Percentiles rank a stretch among this genome's conserved stretches.
Evolutionary conservation across 1,140 invertebrate genomes (phyloP).

Genomic region (Drosophila subobscura): DNA sequence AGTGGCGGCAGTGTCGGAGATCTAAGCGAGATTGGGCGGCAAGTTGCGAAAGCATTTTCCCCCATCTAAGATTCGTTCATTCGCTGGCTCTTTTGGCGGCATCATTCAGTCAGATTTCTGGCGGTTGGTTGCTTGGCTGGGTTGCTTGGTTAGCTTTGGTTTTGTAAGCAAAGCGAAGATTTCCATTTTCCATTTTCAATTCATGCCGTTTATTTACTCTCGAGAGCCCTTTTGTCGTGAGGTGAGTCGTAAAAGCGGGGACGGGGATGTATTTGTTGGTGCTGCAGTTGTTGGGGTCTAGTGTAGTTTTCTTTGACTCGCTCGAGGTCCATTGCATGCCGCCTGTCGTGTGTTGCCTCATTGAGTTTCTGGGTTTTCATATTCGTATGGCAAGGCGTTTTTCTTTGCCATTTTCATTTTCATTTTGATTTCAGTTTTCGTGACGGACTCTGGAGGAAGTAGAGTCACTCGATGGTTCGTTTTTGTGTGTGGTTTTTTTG

Average conservation of each 20-base stretch:
- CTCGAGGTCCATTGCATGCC: background rate
- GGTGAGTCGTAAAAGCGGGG: slow-evolving; percentile 41
- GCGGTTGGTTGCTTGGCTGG: slow-evolving; percentile 28
- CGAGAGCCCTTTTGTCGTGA: slow-evolving; percentile 73
- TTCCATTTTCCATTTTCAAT: slow-evolving; percentile 75
- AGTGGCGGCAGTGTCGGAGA: slow-evolving; percentile 28
- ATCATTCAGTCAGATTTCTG: slow-evolving; percentile 66
- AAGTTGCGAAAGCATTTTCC: slow-evolving; percentile 68
- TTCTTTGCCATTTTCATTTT: slow-evolving; percentile 30
- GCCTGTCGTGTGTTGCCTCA: slow-evolving; percentile 66
- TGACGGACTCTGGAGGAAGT: slow-evolving; percentile 40
- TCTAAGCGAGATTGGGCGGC: slow-evolving; percentile 57
- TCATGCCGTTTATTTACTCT: slow-evolving; percentile 73
- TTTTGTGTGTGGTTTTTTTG: slow-evolving; percentile 4
- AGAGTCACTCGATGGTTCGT: slow-evolving; percentile 30
- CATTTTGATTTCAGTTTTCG: slow-evolving; percentile 29
- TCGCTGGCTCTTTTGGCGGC: slow-evolving; percentile 55
- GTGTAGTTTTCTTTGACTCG: too few relatives aligned
- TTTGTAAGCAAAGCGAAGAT: slow-evolving; percentile 70
- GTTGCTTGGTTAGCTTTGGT: slow-evolving; percentile 8
- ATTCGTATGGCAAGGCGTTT: slow-evolving; percentile 38
- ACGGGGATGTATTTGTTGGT: slow-evolving; percentile 1
- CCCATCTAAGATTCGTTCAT: slow-evolving; percentile 37
- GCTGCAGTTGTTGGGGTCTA: too few relatives aligned
- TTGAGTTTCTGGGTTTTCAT: slow-evolving; percentile 71